These are phyloP conservation scores for Bombus soroeensis DNA, from an alignment of 1,140 invertebrate genomes.

Conservation along the genomic window DNA sequence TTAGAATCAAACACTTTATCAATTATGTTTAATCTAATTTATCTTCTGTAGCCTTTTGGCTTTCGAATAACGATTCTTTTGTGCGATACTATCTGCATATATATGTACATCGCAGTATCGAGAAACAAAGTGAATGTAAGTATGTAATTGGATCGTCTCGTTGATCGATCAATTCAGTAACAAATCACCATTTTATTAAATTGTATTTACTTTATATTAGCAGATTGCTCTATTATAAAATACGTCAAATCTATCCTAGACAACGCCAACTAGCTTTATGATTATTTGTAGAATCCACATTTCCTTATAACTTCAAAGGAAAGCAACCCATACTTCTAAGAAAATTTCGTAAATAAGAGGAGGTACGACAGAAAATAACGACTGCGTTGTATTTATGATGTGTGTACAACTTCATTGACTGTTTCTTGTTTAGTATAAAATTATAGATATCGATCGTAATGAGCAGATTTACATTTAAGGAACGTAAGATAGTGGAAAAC, in stretches of 20 bases:
- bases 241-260: not conserved
- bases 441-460: not conserved
- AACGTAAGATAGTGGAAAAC: slow-evolving; percentile 27
- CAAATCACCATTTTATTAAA: not conserved
- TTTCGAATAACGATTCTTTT: not conserved
- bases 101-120: not conserved
- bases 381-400: no score
- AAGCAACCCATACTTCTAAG: not conserved
- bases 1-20: not conserved
- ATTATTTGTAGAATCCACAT: not conserved
- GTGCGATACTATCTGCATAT: not conserved
- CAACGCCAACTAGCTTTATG: not conserved
- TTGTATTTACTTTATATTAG: slow-evolving; percentile 7
- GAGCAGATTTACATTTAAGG: not conserved
- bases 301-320: not conserved
- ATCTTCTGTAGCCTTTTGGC: not conserved
- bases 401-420: not conserved
- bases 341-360: not conserved
- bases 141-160: not conserved
- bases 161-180: not conserved
- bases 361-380: no score
- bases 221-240: not conserved
- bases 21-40: not conserved
- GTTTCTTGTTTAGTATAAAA: not conserved
- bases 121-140: not conserved